Evolutionary conservation across 1,140 invertebrate species (phyloP).

Genomic region (Pseudomyrmex flavicornis): DNA sequence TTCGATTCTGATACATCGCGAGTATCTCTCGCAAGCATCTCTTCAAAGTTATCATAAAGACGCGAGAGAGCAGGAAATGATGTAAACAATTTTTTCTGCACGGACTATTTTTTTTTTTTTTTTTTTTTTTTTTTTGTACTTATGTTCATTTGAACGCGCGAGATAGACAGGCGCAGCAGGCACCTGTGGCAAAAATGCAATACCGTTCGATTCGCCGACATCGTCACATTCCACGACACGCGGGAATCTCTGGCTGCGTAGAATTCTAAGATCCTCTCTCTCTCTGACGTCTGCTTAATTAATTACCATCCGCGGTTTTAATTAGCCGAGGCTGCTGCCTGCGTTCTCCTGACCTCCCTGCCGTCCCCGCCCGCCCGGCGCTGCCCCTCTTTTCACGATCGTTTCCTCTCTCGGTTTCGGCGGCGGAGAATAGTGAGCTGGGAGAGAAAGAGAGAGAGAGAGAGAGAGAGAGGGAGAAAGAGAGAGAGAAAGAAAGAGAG

Average conservation of each 20-base stretch:
- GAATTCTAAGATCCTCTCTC: constrained; percentile 81
- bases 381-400: constrained; percentile 40
- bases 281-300: constrained; percentile 84
- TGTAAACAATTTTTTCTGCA: constrained; percentile 56
- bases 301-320: constrained; percentile 86
- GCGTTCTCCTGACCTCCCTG: constrained; percentile 63
- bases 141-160: constrained; percentile 6
- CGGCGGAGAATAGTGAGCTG: constrained; percentile 69
- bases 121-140: background rate
- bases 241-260: constrained; percentile 81
- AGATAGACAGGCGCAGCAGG: background rate
- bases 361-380: constrained; percentile 9
- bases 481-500: too few relatives aligned
- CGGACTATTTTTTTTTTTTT: too few relatives aligned
- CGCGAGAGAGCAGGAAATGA: constrained; percentile 43
- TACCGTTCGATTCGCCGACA: constrained; percentile 65
- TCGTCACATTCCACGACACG: constrained; percentile 59
- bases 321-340: constrained; percentile 80
- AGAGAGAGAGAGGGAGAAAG: too few relatives aligned
- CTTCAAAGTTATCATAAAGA: constrained; percentile 35
- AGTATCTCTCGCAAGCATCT: constrained; percentile 9
- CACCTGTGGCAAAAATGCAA: constrained; percentile 34
- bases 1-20: constrained; percentile 36
- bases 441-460: too few relatives aligned
- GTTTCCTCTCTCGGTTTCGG: constrained; percentile 55